Base-by-base conservation (phyloP, 2,797 vertebrate species). In the Eospalax fontanierii region DNA sequence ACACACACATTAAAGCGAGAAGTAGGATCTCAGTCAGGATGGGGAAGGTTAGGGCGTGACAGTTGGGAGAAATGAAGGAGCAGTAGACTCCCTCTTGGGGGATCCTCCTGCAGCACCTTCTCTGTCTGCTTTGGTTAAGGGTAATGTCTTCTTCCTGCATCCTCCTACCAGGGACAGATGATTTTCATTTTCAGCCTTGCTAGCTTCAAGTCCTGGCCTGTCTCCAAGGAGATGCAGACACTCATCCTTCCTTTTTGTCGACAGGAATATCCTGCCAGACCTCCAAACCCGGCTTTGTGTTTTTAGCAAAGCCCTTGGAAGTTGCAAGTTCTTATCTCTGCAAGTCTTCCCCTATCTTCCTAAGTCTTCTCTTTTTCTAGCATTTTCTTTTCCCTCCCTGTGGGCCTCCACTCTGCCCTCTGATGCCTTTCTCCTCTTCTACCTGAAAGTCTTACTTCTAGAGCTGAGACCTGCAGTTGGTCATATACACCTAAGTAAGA, bases 21-120 rank as follows among this genome's bases (percentile, higher is more conserved):
- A n/a, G 33, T 14, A 24, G 35, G 50, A 75, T 6, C 5, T 0
- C 1, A 8, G 26, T 16, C 33, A 35, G 43, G 76, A n/a, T 35
- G 66, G 82, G 43, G 26, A n/a, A 54, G 50, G 61, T 43, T 65
- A 14, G 40, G 6, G 82, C 8, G 0, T n/a, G 43, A 21, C 16
- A 38, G 74, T 28, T 70, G 35, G 30, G 63, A 76, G 63, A 73
- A 57, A 22, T 8, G 9, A 38, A 68, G 43, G 22, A 75, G 26
- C 18, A 18, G 40, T 7, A 10, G 43, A 75, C 38, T 19, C 80
- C 28, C 26, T 33, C 61, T 22, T 18, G 19, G 2, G 2, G 0
- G 8, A 0, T 33, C 38, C 38, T 35, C 57, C 35, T 54, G 8
- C 5, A 21, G 9, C 0, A 0, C 54, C 61, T 66, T 9, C 2